Conservation (phyloP, 2,797 vertebrate genomes). For the Alouatta caraya region DNA sequence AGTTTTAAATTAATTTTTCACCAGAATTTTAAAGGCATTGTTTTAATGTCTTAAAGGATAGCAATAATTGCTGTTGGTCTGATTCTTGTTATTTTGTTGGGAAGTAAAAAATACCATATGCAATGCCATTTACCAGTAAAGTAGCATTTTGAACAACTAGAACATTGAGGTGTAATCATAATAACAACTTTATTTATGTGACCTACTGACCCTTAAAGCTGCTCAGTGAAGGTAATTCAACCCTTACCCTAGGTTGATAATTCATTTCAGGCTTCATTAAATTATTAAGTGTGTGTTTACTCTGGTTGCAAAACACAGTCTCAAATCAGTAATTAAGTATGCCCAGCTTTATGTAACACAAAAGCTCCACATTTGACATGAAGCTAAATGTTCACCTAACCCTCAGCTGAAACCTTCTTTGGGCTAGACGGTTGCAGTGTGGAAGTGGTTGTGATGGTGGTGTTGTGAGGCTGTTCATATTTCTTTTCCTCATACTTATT, state of each 20-base stretch:
- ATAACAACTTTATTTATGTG: neutral
- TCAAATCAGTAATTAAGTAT: neutral
- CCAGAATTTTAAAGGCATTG: neutral
- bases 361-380: neutral
- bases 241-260: neutral
- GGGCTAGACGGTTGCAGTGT: neutral
- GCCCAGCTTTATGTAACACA: neutral
- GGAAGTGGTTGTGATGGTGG: neutral
- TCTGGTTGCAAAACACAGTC: neutral
- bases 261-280: neutral
- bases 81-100: neutral
- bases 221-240: neutral
- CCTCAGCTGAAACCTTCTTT: neutral
- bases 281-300: neutral
- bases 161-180: neutral
- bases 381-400: neutral
- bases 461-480: neutral
- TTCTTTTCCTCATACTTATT: neutral
- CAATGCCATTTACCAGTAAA: neutral
- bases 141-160: neutral
- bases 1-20: neutral
- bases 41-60: neutral
- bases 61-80: neutral
- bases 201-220: neutral
- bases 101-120: neutral